These are phyloP conservation scores for Eristalis intricaria DNA, from an alignment of 2,888 invertebrate genomes.

Conservation along the genomic window DNA sequence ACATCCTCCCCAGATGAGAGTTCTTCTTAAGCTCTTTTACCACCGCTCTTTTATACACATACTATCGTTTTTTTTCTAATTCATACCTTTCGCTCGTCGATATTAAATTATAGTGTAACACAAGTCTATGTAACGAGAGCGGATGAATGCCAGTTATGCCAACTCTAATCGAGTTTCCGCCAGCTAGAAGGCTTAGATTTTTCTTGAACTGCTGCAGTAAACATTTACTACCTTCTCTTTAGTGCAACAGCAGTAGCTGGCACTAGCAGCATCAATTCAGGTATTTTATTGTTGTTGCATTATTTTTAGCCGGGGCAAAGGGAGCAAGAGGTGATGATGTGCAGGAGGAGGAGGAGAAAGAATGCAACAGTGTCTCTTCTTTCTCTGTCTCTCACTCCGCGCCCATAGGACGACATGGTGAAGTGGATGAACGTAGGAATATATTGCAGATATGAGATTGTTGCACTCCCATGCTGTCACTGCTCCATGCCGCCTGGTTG, in stretches of 20 bases:
- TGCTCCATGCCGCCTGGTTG: conserved; percentile 34
- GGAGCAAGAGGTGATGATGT: conserved; percentile 27
- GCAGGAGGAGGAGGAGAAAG: conserved; percentile 37
- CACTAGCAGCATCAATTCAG: conserved; percentile 47
- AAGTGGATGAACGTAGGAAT: conserved; percentile 54
- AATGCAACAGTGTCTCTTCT: neutral
- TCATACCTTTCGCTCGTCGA: neutral
- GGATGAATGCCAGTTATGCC: conserved; percentile 60
- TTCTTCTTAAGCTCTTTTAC: too few relatives aligned
- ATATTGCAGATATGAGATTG: conserved; percentile 68
- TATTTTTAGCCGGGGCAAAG: conserved; percentile 26
- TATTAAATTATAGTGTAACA: neutral
- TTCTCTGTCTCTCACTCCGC: too few relatives aligned
- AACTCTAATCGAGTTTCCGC: conserved; percentile 42
- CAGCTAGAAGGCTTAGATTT: conserved; percentile 51
- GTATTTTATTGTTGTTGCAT: conserved; percentile 67
- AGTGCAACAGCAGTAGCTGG: conserved; percentile 26
- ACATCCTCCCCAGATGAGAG: too few relatives aligned
- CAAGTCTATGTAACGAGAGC: conserved; percentile 33
- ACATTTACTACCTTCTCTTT: conserved; percentile 38
- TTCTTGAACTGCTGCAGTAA: conserved; percentile 41
- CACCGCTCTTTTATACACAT: too few relatives aligned
- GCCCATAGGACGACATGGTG: neutral
- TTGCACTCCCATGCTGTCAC: conserved; percentile 65
- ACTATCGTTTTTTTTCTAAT: neutral